A percentile compares a stretch with the other conserved stretches of the same genome.
phyloP scores from a whole-genome alignment of 2,113 vertebrate species.

The Charina bottae region DNA sequence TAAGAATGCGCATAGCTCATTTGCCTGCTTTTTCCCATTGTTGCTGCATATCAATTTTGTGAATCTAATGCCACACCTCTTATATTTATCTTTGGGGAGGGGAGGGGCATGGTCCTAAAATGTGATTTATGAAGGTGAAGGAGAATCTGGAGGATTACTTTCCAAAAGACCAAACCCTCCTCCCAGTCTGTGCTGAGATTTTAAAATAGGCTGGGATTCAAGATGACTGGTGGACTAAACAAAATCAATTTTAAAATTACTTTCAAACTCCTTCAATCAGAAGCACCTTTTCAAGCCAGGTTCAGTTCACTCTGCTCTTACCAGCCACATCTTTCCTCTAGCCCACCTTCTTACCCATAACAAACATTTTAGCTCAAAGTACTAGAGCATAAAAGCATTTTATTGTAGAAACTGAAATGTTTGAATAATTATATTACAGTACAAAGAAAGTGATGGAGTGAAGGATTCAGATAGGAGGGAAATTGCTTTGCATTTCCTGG shows the following conservation, averaged over 20 bases:
- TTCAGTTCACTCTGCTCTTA: not conserved
- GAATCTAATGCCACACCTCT: not conserved
- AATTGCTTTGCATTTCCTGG: not conserved
- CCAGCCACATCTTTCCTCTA: not conserved
- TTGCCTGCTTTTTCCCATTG: not conserved
- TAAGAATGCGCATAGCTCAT: not conserved
- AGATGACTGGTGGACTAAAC: not conserved
- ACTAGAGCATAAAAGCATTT: not conserved
- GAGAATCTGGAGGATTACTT: too few relatives aligned
- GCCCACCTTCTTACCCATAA: too few relatives aligned
- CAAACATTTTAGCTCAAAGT: not conserved
- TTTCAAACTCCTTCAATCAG: not conserved
- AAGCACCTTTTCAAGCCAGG: too few relatives aligned
- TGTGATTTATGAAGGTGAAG: not conserved
- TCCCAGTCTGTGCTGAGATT: not conserved
- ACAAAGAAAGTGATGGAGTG: not conserved
- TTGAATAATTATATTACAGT: not conserved
- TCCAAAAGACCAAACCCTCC: too few relatives aligned
- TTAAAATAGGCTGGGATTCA: not conserved
- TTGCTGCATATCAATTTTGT: not conserved
- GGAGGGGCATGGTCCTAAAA: not conserved
- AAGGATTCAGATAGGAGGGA: not conserved
- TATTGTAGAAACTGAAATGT: slow-evolving; percentile 9
- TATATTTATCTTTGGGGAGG: not conserved
- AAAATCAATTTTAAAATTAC: not conserved